Base-by-base conservation (phyloP, 2,113 vertebrate genomes). In the Gymnobelideus leadbeateri region DNA sequence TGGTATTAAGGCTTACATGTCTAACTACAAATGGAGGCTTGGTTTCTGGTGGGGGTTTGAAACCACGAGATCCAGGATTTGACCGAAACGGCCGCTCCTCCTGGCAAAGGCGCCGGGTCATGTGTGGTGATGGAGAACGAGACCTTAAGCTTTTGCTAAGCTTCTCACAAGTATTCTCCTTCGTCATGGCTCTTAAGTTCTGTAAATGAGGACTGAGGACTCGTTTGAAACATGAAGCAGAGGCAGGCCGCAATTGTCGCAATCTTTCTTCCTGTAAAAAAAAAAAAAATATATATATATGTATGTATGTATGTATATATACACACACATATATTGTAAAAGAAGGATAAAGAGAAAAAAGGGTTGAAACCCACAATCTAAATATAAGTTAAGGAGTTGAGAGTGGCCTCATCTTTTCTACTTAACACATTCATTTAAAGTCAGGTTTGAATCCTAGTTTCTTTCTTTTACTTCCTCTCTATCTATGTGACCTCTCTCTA, bases 11-110 rank as follows among this genome's bases (percentile, higher is more conserved):
- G 96, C 98, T 98, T 96, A 98, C 97, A 28, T 97, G 97, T 98
- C 96, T 97, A 91, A 98, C 96, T 89, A 97, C 97, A 95, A 98
- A 98, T 5, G 98, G 96, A 90, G 98, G 98, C 51, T 94, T 97
- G 84, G 61, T 93, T 54, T 97, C 96, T n/a, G 47, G 23, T 37
- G 92, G 89, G 47, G 94, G 90, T 93, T 84, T 97, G 92, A 94
- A 93, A 52, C 95, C 89, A 94, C 91, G 77, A 95, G 96, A 94
- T 37, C 92, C 97, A 93, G 97, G 50, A 77, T 89, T 98, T 94
- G 96, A 9, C 1, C 57, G 95, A 84, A 96, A 92, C 9, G 97
- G 96, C 16, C 90, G 89, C 54, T 97, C 96, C 92, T 97, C 94
- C 52, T 96, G 95, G 89, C 90, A 94, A 54, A 96, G 91, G 90